Base-by-base conservation (phyloP, 2,797 vertebrate species). In the Syngnathus acus region DNA sequence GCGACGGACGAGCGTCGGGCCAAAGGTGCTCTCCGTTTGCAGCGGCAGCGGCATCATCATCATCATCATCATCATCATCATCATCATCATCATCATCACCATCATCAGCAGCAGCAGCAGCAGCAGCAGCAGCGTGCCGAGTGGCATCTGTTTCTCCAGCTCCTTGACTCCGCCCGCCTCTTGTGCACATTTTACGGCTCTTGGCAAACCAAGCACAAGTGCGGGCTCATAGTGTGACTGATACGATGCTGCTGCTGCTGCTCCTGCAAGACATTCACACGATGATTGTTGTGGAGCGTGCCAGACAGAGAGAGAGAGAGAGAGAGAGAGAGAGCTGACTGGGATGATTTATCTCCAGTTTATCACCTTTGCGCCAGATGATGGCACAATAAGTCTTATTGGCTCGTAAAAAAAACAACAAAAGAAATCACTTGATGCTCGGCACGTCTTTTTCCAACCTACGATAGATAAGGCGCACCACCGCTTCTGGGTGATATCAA, bases 311-410 rank as follows among this genome's bases (percentile, higher is more conserved):
- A 32, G 32, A 3, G 32, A 4, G 2, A 32, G 32, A 3, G 32
- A 32, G 32, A 4, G 32, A 4, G 32, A 3, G 26, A 32, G 26
- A 32, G 51, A n/a, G 55, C 26, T 60, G 42, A 38, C 2, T 2
- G 55, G 64, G 71, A 74, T 70, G 63, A 72, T 80, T 70, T 65
- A 75, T 74, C 58, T 78, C 43, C 68, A 47, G 39, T 71, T 68
- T 39, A 65, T 69, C 68, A 71, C 58, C 37, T 73, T 57, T 68
- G 71, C 61, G 65, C 50, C 57, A 45, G 50, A 59, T 61, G 43
- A 74, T 66, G 65, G 51, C 60, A 21, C 40, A 23, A 38, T 38
- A 19, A 0, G 8, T 9, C 32, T 32, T 32, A 32, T 32, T 32
- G 2, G 32, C 2, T 32, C 0, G 32, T 2, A 0, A 32, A 32